Conservation (phyloP, 1,140 invertebrate species). For the Patella vulgata region DNA sequence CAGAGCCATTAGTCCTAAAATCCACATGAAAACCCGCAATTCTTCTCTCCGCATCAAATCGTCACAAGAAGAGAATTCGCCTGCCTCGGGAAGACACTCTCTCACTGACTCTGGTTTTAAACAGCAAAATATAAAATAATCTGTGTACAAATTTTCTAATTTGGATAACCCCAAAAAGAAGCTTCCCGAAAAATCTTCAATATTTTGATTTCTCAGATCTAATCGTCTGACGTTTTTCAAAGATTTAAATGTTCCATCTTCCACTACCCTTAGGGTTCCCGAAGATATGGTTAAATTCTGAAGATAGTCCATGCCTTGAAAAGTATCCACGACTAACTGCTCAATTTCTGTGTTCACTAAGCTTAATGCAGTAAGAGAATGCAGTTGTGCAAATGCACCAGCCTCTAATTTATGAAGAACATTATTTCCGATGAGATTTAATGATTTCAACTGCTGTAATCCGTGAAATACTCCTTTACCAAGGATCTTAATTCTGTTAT, state of each 20-base stretch:
- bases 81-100: constrained; percentile 24
- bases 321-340: background rate
- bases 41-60: constrained; percentile 36
- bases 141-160: constrained; percentile 15
- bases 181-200: constrained; percentile 9
- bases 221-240: constrained; percentile 2
- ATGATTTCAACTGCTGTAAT: constrained; percentile 8
- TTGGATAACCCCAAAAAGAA: constrained; percentile 9
- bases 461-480: background rate
- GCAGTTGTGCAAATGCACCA: background rate
- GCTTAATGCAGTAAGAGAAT: background rate
- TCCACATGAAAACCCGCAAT: constrained; percentile 42
- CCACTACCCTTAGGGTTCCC: background rate
- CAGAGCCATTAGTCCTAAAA: constrained; percentile 33
- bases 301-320: constrained; percentile 6
- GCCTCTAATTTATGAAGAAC: background rate
- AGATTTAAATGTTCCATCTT: constrained; percentile 8
- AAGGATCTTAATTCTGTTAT: constrained; percentile 11
- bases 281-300: background rate
- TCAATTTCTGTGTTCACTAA: constrained; percentile 3
- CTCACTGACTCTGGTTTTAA: constrained; percentile 8
- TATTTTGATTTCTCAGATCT: constrained; percentile 14
- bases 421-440: constrained; percentile 9
- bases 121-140: constrained; percentile 40
- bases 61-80: constrained; percentile 44